Base-by-base conservation (phyloP, 2,888 invertebrate genomes). In the Apodemia hepburni region DNA sequence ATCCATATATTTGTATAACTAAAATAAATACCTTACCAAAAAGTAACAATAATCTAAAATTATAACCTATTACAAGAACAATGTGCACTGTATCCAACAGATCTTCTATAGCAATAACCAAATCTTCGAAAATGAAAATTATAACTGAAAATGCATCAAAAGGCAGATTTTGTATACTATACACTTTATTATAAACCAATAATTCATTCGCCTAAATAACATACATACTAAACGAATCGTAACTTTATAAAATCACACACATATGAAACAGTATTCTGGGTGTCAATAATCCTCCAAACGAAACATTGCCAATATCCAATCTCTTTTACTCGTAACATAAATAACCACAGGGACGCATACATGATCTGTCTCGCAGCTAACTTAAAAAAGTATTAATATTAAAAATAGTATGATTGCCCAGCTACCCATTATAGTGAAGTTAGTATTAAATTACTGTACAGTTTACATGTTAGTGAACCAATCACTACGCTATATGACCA, bases 11-110 rank as follows among this genome's bases (percentile, higher is more conserved):
- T 81, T 82, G 80, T 88, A 87, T 76, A 85, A 85, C 90, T 90
- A 89, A 90, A 91, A 91, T 91, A 91, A 91, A 91, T 91, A 91
- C 82, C 90, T 91, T 90, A 89, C 76, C 84, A 87, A 63, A 71
- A 82, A 81, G 83, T 85, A 87, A 87, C 81, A 82, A 84, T 85
- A 85, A 75, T 78, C 82, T 86, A 84, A 82, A 78, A 81, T 81
- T 81, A 58, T 58, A 84, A 76, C 74, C 77, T 84, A 84, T 75
- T 65, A 75, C 75, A 79, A 76, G 79, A 86, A 78, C 78, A 82
- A 87, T 87, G 87, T 87, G 86, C 86, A 80, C 78, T 77, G 79
- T 79, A 84, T 82, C 77, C 77, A 61, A 61, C 64, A 65, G 62
- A 70, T 66, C 67, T 68, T 38, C 38, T 38, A 38, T 69, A 66